Conservation (phyloP, 2,113 vertebrate species). For the Recurvirostra avosetta region DNA sequence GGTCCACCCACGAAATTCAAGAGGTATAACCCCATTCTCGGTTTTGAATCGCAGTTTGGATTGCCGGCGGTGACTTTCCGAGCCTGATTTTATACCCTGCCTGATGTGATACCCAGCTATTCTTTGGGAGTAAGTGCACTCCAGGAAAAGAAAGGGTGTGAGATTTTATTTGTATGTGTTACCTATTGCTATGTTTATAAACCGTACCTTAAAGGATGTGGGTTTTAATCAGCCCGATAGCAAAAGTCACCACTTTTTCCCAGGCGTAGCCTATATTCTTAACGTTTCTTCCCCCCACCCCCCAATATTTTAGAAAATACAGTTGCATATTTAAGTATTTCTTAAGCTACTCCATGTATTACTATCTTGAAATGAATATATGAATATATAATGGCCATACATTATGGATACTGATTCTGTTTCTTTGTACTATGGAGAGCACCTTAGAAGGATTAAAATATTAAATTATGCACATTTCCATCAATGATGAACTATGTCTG, state of each 20-base stretch:
- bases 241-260: not conserved
- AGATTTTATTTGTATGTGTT: not conserved
- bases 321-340: not conserved
- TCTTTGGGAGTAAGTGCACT: not conserved
- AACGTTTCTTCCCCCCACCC: not conserved
- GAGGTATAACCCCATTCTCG: rapidly evolving
- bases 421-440: not conserved
- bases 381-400: not conserved
- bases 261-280: not conserved
- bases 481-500: not conserved
- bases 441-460: conserved; percentile 16
- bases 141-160: not conserved
- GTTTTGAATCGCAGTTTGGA: not conserved
- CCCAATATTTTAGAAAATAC: not conserved
- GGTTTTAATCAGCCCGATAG: not conserved
- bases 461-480: conserved; percentile 28
- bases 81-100: not conserved
- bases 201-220: not conserved
- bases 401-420: conserved; percentile 12
- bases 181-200: not conserved
- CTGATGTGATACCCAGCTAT: not conserved
- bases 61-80: not conserved
- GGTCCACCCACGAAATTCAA: not conserved
- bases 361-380: conserved; percentile 1
- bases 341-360: not conserved